Conservation (phyloP, 2,888 invertebrate species). For the Spatulosminthurus flaviceps region DNA sequence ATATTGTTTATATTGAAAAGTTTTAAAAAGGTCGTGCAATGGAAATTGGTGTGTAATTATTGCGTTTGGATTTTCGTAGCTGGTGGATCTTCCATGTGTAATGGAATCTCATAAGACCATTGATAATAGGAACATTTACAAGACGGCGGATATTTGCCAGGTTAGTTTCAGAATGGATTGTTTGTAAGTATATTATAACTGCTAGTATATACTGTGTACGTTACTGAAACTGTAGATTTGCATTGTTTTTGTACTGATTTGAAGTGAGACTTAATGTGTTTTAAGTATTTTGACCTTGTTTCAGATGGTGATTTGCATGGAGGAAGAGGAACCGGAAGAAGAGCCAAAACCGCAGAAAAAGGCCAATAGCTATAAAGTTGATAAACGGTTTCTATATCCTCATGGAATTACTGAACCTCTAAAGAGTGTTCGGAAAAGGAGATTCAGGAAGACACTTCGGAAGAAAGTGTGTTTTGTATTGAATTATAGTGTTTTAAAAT, state of each 20-base stretch:
- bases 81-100: slow-evolving; percentile 90
- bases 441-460: slow-evolving; percentile 93
- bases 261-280: too few species aligned
- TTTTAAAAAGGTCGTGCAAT: background rate
- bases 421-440: slow-evolving; percentile 90
- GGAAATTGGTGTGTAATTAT: too few species aligned
- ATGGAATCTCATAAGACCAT: slow-evolving; percentile 95
- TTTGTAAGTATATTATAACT: too few species aligned
- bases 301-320: slow-evolving; percentile 82
- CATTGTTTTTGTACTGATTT: too few species aligned
- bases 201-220: too few species aligned
- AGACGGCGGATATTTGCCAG: slow-evolving; percentile 96
- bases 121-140: slow-evolving; percentile 96
- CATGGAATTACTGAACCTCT: slow-evolving; percentile 96
- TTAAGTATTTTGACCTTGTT: background rate
- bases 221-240: too few species aligned
- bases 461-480: slow-evolving; percentile 83
- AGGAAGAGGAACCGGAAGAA: slow-evolving; percentile 82
- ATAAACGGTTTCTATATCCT: slow-evolving; percentile 92
- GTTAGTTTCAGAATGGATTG: slow-evolving; percentile 65
- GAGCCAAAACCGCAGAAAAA: slow-evolving; percentile 79
- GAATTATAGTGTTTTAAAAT: background rate
- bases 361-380: slow-evolving; percentile 83
- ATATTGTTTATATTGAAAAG: background rate
- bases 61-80: slow-evolving; percentile 67